phyloP scores from a whole-genome alignment of 2,888 invertebrate genomes.

The Tryphoninae sp. region DNA sequence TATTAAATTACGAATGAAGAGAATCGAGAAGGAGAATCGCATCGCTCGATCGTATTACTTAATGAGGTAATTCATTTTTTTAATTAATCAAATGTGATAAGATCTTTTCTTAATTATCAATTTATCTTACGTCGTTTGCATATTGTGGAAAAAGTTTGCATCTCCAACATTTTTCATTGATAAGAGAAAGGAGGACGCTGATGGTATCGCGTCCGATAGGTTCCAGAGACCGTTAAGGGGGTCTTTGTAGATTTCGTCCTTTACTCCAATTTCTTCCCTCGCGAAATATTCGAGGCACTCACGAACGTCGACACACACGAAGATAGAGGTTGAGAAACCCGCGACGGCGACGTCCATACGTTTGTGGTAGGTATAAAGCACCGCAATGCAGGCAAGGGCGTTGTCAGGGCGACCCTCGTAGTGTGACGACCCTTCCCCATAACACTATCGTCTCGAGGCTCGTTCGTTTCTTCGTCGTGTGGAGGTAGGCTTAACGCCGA shows the following conservation, averaged over 20 bases:
- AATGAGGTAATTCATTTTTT: too few relatives aligned
- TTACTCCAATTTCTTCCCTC: neutral
- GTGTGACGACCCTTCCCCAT: conserved; percentile 71
- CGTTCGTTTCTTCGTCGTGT: neutral
- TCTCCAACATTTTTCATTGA: neutral
- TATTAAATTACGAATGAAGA: too few relatives aligned
- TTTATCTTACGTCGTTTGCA: neutral
- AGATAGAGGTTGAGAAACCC: conserved; percentile 57
- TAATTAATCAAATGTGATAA: too few relatives aligned
- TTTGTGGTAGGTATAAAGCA: conserved; percentile 68
- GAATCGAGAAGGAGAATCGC: too few relatives aligned
- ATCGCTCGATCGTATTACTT: too few relatives aligned
- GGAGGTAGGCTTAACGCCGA: conserved; percentile 42
- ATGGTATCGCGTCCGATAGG: neutral
- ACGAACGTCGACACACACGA: neutral
- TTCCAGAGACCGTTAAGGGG: neutral
- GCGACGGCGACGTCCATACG: conserved; percentile 62
- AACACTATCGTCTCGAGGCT: conserved; percentile 64
- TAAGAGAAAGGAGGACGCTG: neutral
- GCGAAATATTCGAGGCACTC: conserved; percentile 16
- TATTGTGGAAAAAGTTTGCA: neutral
- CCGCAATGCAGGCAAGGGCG: conserved; percentile 81
- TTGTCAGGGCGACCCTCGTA: conserved; percentile 79
- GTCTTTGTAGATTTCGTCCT: neutral
- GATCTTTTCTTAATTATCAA: too few relatives aligned